phyloP scores from a whole-genome alignment of 2,888 invertebrate species.

The Helicoverpa assulta region DNA sequence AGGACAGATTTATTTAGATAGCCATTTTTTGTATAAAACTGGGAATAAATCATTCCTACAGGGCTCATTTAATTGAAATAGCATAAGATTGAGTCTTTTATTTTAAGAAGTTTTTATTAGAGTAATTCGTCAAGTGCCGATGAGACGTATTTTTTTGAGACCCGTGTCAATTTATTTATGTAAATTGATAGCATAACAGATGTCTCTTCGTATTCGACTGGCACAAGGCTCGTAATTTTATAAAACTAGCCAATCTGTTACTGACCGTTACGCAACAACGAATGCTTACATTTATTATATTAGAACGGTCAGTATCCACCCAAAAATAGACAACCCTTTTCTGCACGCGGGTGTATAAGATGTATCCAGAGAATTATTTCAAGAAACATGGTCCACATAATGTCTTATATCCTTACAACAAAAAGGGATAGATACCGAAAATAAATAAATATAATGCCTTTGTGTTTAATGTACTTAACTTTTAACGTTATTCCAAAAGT shows the following conservation, averaged over 20 bases:
- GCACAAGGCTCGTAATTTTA: not conserved
- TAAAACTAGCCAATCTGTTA: not conserved
- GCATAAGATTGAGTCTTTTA: not conserved
- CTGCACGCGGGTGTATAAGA: slow-evolving; percentile 14
- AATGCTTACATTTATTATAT: slow-evolving; percentile 17
- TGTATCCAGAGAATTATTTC: slow-evolving; percentile 24
- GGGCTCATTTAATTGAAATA: slow-evolving; percentile 34
- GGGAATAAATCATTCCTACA: slow-evolving; percentile 26
- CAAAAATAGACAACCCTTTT: slow-evolving; percentile 27
- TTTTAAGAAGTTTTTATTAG: not conserved
- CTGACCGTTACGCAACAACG: slow-evolving; percentile 6
- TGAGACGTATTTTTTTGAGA: not conserved
- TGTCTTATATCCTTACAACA: no score
- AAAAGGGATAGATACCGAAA: no score
- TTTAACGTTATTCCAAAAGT: no score
- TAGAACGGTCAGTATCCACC: not conserved
- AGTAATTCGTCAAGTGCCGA: not conserved
- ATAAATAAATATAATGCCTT: no score
- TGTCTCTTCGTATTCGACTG: not conserved
- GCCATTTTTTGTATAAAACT: slow-evolving; percentile 41
- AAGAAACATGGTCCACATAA: not conserved
- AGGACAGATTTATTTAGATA: slow-evolving; percentile 62
- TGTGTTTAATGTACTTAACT: no score
- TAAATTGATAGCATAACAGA: not conserved
- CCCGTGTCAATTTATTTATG: not conserved